These are phyloP conservation scores for Cephalopholis sonnerati DNA, from an alignment of 2,113 vertebrate genomes.

Conservation along the genomic window DNA sequence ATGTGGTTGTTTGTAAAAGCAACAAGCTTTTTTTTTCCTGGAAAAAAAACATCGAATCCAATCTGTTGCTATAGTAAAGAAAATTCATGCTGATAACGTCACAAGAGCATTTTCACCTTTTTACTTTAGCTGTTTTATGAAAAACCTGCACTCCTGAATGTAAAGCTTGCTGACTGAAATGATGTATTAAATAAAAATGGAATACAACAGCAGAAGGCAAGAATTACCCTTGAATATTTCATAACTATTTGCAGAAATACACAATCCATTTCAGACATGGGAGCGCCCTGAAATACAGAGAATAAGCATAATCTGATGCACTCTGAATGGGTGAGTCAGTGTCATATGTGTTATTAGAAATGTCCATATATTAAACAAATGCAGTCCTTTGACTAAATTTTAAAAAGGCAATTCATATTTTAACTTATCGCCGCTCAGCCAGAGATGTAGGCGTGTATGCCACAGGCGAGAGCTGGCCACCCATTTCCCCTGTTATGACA, in stretches of 20 bases:
- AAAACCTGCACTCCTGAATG: not conserved
- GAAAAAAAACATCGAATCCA: slow-evolving; percentile 20
- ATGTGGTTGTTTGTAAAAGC: slow-evolving; percentile 22
- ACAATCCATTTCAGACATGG: slow-evolving; percentile 1
- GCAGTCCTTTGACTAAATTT: slow-evolving; percentile 26
- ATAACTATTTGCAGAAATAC: slow-evolving; percentile 5
- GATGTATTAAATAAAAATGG: not conserved
- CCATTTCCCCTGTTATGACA: slow-evolving; percentile 33
- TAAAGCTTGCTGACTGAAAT: slow-evolving; percentile 13
- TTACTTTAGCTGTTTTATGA: not conserved
- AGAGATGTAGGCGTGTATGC: slow-evolving; percentile 40
- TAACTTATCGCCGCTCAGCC: slow-evolving; percentile 41
- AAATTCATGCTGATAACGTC: not conserved
- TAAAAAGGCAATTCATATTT: slow-evolving; percentile 48
- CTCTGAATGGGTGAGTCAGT: slow-evolving; percentile 13
- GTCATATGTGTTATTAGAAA: slow-evolving; percentile 38
- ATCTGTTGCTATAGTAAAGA: slow-evolving; percentile 15
- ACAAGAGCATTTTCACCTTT: slow-evolving; percentile 10
- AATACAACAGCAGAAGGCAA: slow-evolving; percentile 7
- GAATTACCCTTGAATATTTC: not conserved
- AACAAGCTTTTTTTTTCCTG: slow-evolving; percentile 30
- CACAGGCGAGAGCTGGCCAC: slow-evolving; percentile 40
- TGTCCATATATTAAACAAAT: slow-evolving; percentile 28
- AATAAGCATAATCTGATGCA: not conserved
- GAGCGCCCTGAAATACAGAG: not conserved